Conservation (phyloP, 2,113 vertebrate genomes). For the Saccopteryx leptura region DNA sequence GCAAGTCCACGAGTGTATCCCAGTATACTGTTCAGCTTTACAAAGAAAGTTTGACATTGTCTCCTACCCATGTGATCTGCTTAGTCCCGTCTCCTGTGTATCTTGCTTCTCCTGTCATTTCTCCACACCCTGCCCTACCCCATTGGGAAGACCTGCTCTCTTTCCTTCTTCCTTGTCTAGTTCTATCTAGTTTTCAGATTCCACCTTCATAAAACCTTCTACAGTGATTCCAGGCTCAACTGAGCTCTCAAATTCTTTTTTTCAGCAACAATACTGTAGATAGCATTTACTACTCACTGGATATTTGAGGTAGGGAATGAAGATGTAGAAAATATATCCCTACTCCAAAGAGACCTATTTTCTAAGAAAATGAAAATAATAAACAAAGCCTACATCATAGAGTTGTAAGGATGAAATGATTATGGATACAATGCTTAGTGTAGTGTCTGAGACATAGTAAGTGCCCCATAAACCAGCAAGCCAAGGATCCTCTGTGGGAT, state of each 20-base stretch:
- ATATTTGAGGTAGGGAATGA: not conserved
- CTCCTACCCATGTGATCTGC: rapidly evolving
- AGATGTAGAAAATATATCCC: not conserved
- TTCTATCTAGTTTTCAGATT: not conserved
- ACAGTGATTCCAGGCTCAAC: not conserved
- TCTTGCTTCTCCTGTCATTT: not conserved
- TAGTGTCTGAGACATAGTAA: not conserved
- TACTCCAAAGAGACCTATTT: not conserved
- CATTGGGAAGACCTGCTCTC: not conserved
- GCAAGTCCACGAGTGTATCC: not conserved
- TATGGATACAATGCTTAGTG: not conserved
- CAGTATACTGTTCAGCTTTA: not conserved
- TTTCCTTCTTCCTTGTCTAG: not conserved
- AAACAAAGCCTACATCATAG: not conserved
- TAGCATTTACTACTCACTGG: not conserved
- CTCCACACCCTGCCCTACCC: not conserved
- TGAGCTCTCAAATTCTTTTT: not conserved
- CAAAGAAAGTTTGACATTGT: not conserved
- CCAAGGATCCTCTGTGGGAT: not conserved
- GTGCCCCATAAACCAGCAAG: not conserved
- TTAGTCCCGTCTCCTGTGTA: not conserved
- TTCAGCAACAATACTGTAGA: not conserved
- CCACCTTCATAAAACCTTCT: not conserved
- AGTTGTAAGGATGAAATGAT: conserved; percentile 31
- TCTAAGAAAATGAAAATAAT: conserved; percentile 43